Percentiles rank a stretch among this genome's conserved stretches.
These are phyloP conservation scores for Leucophenga varia DNA, from an alignment of 1,140 invertebrate species.

Conservation along the genomic window DNA sequence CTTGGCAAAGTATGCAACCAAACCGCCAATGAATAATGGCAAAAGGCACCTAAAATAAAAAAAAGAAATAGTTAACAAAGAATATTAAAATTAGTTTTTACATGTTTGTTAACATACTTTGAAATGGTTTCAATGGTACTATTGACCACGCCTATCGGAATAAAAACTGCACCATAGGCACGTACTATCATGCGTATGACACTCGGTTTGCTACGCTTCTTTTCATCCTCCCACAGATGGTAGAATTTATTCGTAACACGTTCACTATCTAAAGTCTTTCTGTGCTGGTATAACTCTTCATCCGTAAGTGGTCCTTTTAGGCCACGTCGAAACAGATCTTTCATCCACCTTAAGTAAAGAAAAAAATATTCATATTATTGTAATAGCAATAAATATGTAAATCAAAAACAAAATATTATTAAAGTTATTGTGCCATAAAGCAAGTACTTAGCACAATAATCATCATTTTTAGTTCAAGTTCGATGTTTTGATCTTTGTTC, in stretches of 20 bases:
- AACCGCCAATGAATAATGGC: constrained; percentile 67
- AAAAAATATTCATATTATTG: constrained; percentile 1
- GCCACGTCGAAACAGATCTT: constrained; percentile 56
- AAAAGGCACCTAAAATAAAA: constrained; percentile 65
- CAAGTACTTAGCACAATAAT: too few species aligned
- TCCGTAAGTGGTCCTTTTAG: constrained; percentile 56
- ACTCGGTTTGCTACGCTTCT: constrained; percentile 57
- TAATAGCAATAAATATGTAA: too few species aligned
- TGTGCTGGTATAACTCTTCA: constrained; percentile 58
- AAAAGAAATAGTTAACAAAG: constrained; percentile 5
- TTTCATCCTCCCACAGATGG: constrained; percentile 44
- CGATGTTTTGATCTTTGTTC: too few species aligned
- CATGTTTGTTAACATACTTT: constrained; percentile 56
- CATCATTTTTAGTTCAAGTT: too few species aligned
- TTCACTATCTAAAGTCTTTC: constrained; percentile 39
- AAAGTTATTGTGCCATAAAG: too few species aligned
- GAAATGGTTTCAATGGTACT: constrained; percentile 60
- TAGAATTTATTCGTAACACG: constrained; percentile 41
- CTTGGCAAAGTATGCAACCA: constrained; percentile 70
- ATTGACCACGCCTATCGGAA: constrained; percentile 59
- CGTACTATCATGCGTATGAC: constrained; percentile 59
- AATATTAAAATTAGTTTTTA: constrained; percentile 1
- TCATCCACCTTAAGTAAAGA: constrained; percentile 53
- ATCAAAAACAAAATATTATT: too few species aligned
- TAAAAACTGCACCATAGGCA: constrained; percentile 59